Percentiles rank a stretch among this genome's conserved stretches.
Evolutionary conservation across 1,140 invertebrate species (phyloP).

Genomic region (Calosoma granatense): DNA sequence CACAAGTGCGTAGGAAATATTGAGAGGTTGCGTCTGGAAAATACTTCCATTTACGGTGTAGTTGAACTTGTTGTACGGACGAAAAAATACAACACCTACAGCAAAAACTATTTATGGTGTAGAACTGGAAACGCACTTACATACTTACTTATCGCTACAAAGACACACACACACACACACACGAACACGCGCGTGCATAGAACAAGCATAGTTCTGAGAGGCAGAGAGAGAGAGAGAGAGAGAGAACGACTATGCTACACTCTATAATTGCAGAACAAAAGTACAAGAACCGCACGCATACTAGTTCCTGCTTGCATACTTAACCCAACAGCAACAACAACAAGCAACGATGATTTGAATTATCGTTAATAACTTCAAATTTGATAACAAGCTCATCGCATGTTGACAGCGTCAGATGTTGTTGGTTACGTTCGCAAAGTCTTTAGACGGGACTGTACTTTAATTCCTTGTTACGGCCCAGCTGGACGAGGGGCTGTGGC

Average conservation of each 20-base stretch:
- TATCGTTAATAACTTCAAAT: neutral
- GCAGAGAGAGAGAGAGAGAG: no score
- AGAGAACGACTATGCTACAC: no score
- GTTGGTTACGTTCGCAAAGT: neutral
- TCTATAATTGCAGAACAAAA: no score
- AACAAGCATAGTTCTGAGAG: no score
- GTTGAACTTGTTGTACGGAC: neutral
- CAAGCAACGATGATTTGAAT: no score
- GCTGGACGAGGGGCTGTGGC: neutral
- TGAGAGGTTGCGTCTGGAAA: neutral
- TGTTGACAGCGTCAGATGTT: neutral
- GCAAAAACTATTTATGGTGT: conserved; percentile 1
- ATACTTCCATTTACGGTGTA: neutral
- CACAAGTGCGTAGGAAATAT: no score
- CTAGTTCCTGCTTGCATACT: no score
- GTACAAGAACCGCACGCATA: no score
- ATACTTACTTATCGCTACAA: neutral
- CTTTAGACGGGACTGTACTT: neutral
- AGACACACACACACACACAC: no score
- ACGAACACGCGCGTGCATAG: no score
- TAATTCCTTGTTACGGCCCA: neutral
- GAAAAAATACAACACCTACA: neutral
- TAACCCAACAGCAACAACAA: no score
- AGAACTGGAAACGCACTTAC: neutral
- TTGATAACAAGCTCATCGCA: neutral